phyloP scores from a whole-genome alignment of 2,888 invertebrate genomes.

The Blastobasis lacticolella region DNA sequence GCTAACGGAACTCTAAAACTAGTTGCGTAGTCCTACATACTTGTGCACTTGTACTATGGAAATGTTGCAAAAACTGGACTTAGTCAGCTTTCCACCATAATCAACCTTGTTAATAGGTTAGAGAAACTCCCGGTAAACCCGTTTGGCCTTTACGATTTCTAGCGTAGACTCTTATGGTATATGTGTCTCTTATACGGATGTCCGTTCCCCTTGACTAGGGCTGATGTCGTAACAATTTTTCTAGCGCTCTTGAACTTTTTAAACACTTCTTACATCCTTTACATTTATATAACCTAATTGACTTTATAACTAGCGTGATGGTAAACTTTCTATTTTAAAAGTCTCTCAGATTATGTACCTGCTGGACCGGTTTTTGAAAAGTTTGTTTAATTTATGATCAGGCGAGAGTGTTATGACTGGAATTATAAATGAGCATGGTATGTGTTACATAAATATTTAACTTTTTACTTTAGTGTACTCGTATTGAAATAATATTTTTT shows the following conservation, averaged over 20 bases:
- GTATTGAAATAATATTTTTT: too few species aligned
- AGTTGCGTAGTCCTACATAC: conserved; percentile 53
- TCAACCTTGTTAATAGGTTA: conserved; percentile 61
- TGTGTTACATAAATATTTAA: conserved; percentile 38
- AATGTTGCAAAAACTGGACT: conserved; percentile 65
- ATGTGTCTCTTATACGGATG: conserved; percentile 27
- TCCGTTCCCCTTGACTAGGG: conserved; percentile 25
- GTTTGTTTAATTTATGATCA: conserved; percentile 43
- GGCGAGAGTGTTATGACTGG: conserved; percentile 37
- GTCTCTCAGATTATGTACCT: conserved; percentile 27
- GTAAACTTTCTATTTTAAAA: conserved; percentile 54
- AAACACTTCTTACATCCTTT: conserved; percentile 1
- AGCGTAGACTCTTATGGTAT: conserved; percentile 38
- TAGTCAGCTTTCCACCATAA: conserved; percentile 63
- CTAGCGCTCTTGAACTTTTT: conserved; percentile 3
- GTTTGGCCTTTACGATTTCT: conserved; percentile 46
- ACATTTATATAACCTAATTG: conserved; percentile 8
- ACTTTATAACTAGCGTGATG: conserved; percentile 6
- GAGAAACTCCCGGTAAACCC: conserved; percentile 55
- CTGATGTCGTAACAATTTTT: conserved; percentile 6
- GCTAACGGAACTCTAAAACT: conserved; percentile 55
- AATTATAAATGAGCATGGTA: conserved; percentile 30
- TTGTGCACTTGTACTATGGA: conserved; percentile 40
- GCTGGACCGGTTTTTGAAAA: conserved; percentile 28
- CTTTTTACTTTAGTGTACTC: too few species aligned